Conservation (phyloP, 2,797 vertebrate genomes). For the Halcyon leucocephala region DNA sequence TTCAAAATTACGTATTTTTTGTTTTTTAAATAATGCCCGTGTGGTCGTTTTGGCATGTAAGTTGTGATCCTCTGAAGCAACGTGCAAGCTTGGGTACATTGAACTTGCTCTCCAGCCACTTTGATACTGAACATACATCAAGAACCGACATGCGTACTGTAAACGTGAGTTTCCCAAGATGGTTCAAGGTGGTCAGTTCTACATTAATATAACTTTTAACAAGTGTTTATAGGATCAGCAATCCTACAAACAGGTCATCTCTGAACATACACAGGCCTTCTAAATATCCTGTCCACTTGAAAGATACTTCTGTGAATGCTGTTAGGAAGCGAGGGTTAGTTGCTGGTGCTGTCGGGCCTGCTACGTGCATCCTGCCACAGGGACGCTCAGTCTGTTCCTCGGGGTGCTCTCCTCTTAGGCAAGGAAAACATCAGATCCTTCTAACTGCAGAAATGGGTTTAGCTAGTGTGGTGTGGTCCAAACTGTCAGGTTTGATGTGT, state of each 20-base stretch:
- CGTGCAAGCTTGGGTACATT: neutral
- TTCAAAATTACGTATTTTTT: neutral
- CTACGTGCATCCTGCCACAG: neutral
- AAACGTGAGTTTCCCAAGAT: neutral
- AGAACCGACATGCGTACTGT: no score
- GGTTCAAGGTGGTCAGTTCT: neutral
- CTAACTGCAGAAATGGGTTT: neutral
- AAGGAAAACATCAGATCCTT: neutral
- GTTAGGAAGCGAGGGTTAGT: neutral
- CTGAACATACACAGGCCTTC: neutral
- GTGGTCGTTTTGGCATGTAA: neutral
- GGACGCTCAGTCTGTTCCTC: neutral
- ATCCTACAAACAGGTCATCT: neutral
- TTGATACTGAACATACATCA: accelerated
- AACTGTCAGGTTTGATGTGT: neutral
- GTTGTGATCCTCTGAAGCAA: neutral
- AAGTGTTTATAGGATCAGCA: neutral
- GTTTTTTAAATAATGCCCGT: neutral
- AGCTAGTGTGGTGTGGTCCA: neutral
- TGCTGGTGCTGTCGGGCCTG: neutral
- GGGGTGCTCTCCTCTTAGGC: neutral
- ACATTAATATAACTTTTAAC: neutral
- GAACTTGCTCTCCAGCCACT: neutral
- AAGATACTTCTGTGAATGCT: neutral
- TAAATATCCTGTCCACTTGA: neutral